Percentiles rank a stretch among this genome's conserved stretches.
These are phyloP conservation scores for Natator depressus DNA, from an alignment of 2,113 vertebrate genomes.

Conservation along the genomic window DNA sequence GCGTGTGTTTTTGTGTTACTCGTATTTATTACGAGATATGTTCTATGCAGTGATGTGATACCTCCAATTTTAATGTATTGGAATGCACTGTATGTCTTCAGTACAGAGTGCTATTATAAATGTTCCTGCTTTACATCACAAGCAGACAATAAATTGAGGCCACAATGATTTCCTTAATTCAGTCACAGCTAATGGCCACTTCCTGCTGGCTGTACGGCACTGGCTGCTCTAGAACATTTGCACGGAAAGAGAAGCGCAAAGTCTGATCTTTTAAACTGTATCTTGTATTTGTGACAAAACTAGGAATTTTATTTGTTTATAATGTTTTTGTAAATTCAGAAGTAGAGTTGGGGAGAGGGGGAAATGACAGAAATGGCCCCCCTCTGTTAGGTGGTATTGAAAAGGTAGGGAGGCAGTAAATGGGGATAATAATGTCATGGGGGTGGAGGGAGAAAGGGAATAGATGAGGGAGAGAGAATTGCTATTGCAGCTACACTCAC, in stretches of 20 bases:
- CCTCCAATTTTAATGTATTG: accelerated
- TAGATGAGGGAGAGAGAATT: not conserved
- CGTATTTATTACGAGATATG: not conserved
- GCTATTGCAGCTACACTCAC: not conserved
- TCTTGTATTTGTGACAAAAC: not conserved
- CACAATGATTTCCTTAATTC: not conserved
- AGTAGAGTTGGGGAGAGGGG: not conserved
- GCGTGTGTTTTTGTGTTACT: not conserved
- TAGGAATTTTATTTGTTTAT: not conserved
- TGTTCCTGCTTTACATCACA: not conserved
- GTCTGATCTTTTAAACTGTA: accelerated
- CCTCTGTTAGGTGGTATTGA: not conserved
- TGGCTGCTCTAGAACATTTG: not conserved
- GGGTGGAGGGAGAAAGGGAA: not conserved
- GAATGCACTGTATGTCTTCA: accelerated
- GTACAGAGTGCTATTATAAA: not conserved
- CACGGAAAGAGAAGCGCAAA: not conserved
- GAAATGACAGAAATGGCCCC: not conserved
- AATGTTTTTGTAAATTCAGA: not conserved
- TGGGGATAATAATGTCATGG: not conserved
- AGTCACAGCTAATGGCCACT: not conserved
- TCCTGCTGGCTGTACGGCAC: not conserved
- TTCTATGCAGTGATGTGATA: not conserved
- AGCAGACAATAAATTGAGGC: not conserved
- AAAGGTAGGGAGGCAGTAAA: not conserved